phyloP scores from a whole-genome alignment of 2,888 invertebrate species.

The Meliscaeva auricollis region DNA sequence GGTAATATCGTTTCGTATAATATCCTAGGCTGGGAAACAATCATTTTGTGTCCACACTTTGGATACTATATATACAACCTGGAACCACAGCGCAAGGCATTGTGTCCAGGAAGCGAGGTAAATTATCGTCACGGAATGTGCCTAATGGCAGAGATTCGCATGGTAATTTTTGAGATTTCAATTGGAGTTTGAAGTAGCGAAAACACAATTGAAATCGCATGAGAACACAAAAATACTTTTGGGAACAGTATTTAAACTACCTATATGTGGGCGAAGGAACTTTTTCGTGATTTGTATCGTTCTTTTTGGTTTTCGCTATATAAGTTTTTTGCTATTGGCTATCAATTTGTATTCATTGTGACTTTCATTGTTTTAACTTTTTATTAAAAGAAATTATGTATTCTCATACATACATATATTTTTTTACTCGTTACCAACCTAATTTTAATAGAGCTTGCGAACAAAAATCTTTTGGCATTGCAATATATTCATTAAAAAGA shows the following conservation, averaged over 20 bases:
- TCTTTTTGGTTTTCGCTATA: background rate
- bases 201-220: conserved; percentile 59
- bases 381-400: no score
- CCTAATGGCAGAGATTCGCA: conserved; percentile 71
- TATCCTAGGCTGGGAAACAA: conserved; percentile 42
- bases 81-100: conserved; percentile 2
- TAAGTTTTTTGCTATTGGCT: background rate
- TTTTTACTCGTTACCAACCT: no score
- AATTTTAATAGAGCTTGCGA: no score
- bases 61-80: conserved; percentile 21
- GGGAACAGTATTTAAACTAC: background rate
- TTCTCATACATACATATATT: no score
- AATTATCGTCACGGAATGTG: conserved; percentile 75
- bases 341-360: background rate
- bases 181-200: conserved; percentile 57
- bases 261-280: background rate
- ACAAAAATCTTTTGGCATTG: no score
- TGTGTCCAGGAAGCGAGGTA: conserved; percentile 54
- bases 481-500: no score
- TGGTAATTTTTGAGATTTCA: conserved; percentile 72
- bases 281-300: background rate
- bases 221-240: conserved; percentile 40
- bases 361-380: background rate
- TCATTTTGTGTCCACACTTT: conserved; percentile 72
- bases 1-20: conserved; percentile 48